These are phyloP conservation scores for Anas acuta DNA, from an alignment of 2,797 vertebrate species.

Conservation along the genomic window DNA sequence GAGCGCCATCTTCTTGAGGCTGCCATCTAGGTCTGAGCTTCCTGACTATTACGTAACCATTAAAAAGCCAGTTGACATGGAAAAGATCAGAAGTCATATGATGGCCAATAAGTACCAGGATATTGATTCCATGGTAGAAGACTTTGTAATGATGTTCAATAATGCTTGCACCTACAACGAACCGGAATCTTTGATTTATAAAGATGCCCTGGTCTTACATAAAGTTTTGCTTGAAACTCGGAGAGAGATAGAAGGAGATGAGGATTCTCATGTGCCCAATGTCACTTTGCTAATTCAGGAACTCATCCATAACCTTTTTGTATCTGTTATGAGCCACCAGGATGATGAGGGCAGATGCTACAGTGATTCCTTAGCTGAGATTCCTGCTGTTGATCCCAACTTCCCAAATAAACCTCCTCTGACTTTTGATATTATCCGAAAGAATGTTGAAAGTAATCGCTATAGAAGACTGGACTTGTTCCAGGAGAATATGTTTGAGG, in stretches of 20 bases:
- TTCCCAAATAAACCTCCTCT: slow-evolving; percentile 87
- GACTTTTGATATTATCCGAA: slow-evolving; percentile 94
- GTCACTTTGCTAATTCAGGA: slow-evolving; percentile 96
- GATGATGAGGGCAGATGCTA: slow-evolving; percentile 98
- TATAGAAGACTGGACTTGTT: slow-evolving; percentile 95
- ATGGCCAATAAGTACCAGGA: slow-evolving; percentile 98
- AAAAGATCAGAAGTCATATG: slow-evolving; percentile 97
- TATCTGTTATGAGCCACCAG: slow-evolving; percentile 96
- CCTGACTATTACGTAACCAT: slow-evolving; percentile 98
- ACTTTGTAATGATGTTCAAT: slow-evolving; percentile 99
- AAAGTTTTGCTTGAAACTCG: slow-evolving; percentile 93
- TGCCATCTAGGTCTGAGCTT: slow-evolving; percentile 94
- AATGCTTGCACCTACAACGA: slow-evolving; percentile 99
- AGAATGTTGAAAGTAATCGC: slow-evolving; percentile 91
- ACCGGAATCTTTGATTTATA: slow-evolving; percentile 97
- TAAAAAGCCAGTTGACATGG: slow-evolving; percentile 98
- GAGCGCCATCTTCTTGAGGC: slow-evolving; percentile 96
- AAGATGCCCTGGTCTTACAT: slow-evolving; percentile 94
- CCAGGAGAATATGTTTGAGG: slow-evolving; percentile 99
- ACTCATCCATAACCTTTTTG: slow-evolving; percentile 96
- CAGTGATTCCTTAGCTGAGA: slow-evolving; percentile 97
- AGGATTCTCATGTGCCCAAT: slow-evolving; percentile 92
- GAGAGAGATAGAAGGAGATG: slow-evolving; percentile 93
- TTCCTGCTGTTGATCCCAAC: slow-evolving; percentile 88
- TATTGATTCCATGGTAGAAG: slow-evolving; percentile 95